These are phyloP conservation scores for Drosophila murphyi DNA, from an alignment of 1,140 invertebrate genomes.

Conservation along the genomic window DNA sequence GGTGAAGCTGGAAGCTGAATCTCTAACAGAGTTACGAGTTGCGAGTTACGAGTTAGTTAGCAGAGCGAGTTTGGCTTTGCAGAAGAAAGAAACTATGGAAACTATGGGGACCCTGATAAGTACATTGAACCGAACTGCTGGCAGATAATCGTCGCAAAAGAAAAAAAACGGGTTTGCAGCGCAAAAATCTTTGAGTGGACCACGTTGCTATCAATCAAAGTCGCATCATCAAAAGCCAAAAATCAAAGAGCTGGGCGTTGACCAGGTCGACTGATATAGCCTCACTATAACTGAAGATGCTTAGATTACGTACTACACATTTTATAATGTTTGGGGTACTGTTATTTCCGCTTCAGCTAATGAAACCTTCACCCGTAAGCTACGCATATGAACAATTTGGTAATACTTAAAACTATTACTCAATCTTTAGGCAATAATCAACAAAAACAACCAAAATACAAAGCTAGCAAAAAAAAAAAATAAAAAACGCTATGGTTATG, in stretches of 20 bases:
- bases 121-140: conserved; percentile 65
- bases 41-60: background rate
- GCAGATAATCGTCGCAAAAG: conserved; percentile 69
- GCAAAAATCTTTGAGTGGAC: conserved; percentile 41
- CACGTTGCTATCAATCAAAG: conserved; percentile 65
- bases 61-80: conserved; percentile 24
- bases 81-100: conserved; percentile 6
- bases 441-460: conserved; percentile 8
- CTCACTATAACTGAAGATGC: conserved; percentile 3
- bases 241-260: conserved; percentile 35
- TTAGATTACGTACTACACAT: background rate
- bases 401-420: conserved; percentile 42
- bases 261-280: conserved; percentile 33
- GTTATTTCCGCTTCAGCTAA: conserved; percentile 33
- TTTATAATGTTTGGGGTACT: background rate
- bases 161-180: conserved; percentile 70
- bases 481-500: conserved; percentile 33
- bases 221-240: conserved; percentile 36
- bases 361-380: conserved; percentile 20
- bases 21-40: no score
- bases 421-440: conserved; percentile 18
- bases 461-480: background rate
- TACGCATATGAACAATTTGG: conserved; percentile 37
- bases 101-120: conserved; percentile 50
- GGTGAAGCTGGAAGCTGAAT: background rate